Evolutionary conservation across 2,797 vertebrate species (phyloP).

Genomic region (Thunnus albacares): DNA sequence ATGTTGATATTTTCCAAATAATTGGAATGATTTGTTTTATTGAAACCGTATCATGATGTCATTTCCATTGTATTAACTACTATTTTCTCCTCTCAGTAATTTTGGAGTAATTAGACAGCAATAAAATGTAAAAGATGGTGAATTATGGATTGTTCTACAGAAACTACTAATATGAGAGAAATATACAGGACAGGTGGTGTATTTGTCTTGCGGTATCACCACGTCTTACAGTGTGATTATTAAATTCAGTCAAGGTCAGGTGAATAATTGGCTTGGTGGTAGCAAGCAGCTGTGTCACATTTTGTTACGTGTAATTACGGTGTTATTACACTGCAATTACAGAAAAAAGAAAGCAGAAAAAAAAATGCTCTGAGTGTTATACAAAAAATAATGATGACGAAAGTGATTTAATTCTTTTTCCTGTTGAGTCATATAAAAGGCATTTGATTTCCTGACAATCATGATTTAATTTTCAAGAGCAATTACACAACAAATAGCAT

Average conservation of each 20-base stretch:
- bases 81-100: conserved; percentile 21
- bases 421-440: conserved; percentile 13
- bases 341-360: conserved; percentile 8
- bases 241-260: conserved; percentile 64
- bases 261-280: conserved; percentile 52
- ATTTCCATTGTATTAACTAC: conserved; percentile 16
- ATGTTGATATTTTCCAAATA: conserved; percentile 10
- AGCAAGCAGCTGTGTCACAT: conserved; percentile 60
- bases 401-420: conserved; percentile 35
- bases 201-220: conserved; percentile 35
- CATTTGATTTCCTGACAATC: conserved; percentile 24
- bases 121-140: conserved; percentile 20
- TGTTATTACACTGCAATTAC: conserved; percentile 51
- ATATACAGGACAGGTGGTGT: conserved; percentile 28
- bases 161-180: conserved; percentile 1
- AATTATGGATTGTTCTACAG: neutral
- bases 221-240: conserved; percentile 52
- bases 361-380: conserved; percentile 5
- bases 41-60: neutral
- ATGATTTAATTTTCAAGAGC: conserved; percentile 5
- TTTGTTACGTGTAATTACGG: conserved; percentile 49
- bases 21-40: conserved; percentile 8
- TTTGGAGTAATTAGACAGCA: conserved; percentile 17
- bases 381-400: conserved; percentile 20
- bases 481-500: conserved; percentile 14